Conservation (phyloP, 2,797 vertebrate genomes). For the Nasua narica region DNA sequence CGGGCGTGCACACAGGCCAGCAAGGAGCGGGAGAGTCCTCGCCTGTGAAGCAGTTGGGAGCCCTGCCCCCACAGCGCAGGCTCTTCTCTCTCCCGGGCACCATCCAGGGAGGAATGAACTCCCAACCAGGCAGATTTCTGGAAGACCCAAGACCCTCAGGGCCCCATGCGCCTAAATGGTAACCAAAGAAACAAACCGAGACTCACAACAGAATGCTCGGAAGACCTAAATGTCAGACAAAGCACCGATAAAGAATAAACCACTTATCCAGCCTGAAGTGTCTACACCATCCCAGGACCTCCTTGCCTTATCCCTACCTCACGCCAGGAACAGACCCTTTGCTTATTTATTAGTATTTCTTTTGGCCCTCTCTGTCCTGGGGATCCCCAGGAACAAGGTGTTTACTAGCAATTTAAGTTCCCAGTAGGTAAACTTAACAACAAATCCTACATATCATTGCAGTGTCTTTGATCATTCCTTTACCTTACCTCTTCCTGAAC, state of each 20-base stretch:
- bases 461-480: background rate
- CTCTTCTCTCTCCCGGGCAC: background rate
- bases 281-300: background rate
- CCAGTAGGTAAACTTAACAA: background rate
- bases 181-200: background rate
- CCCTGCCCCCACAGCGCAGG: background rate
- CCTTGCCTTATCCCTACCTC: background rate
- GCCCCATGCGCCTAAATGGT: background rate
- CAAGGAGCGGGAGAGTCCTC: background rate
- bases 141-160: background rate
- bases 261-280: background rate
- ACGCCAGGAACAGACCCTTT: background rate
- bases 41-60: fast-evolving
- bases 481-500: background rate
- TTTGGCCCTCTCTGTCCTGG: background rate
- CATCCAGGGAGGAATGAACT: background rate
- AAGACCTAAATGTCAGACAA: background rate
- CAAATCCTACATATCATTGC: background rate
- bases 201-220: background rate
- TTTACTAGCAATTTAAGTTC: background rate
- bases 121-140: background rate
- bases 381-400: background rate
- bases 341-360: background rate
- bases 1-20: background rate
- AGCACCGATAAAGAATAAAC: background rate